Percentiles rank a stretch among this genome's conserved stretches.
Conservation (phyloP, 2,888 invertebrate species). For the Heliothis peltigera region DNA sequence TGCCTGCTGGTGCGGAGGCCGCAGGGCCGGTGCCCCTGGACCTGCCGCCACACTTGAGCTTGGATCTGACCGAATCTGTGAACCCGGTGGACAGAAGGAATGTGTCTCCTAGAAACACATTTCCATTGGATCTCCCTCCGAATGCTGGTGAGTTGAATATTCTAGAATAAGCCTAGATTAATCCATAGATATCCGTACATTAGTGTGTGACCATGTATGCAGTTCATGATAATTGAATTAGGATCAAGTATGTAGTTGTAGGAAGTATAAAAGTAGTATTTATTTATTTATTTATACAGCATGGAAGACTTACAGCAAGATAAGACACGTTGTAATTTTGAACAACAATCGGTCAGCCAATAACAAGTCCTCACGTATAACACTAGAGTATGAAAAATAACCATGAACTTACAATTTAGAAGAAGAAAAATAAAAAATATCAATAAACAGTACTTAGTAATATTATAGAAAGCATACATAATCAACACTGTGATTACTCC, state of each 20-base stretch:
- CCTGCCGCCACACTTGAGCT: conserved; percentile 80
- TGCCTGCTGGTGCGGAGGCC: conserved; percentile 79
- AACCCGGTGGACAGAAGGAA: conserved; percentile 85
- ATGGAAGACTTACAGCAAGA: too few species aligned
- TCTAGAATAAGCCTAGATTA: too few species aligned
- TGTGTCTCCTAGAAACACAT: conserved; percentile 81
- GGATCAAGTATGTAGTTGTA: background rate
- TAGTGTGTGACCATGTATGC: background rate
- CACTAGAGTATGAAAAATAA: too few species aligned
- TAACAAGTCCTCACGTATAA: too few species aligned
- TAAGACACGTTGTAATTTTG: too few species aligned
- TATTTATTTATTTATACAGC: too few species aligned
- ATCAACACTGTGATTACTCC: too few species aligned
- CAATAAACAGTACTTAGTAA: too few species aligned
- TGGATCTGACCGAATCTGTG: conserved; percentile 87
- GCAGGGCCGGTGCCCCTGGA: conserved; percentile 79
- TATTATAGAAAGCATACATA: too few species aligned
- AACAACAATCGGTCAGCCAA: too few species aligned
- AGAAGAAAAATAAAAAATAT: too few species aligned
- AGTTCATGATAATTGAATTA: conserved; percentile 1
- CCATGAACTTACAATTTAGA: too few species aligned
- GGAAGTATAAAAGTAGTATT: conserved; percentile 2
- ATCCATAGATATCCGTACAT: background rate
- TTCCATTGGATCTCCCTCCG: conserved; percentile 85
- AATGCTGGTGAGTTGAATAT: conserved; percentile 78